Evolutionary conservation across 53 echinoderm and acorn worm genomes (phyloP).

Genomic region (Stichopus horrens): DNA sequence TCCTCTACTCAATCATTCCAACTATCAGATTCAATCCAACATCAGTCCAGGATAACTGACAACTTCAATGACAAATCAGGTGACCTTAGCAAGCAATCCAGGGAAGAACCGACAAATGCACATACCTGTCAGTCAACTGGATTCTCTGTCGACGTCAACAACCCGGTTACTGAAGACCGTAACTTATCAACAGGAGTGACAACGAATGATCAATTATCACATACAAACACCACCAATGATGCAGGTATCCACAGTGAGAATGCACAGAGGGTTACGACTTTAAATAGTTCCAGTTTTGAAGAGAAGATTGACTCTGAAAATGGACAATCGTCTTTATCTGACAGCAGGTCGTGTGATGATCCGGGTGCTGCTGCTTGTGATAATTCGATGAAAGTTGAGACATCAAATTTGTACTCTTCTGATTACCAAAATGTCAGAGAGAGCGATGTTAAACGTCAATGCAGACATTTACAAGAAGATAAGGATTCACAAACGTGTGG

Average conservation of each 20-base stretch:
- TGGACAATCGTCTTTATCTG: too few species aligned
- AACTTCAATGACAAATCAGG: not conserved
- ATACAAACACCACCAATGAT: not conserved
- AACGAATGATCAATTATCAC: not conserved
- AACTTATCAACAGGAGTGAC: not conserved
- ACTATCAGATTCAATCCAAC: not conserved
- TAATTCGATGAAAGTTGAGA: not conserved
- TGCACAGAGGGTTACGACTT: not conserved
- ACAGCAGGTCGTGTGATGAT: too few species aligned
- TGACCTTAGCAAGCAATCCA: not conserved
- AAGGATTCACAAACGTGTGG: not conserved
- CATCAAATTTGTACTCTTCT: not conserved
- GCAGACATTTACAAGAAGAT: not conserved
- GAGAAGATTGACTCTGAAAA: too few species aligned
- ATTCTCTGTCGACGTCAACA: not conserved
- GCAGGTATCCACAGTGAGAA: not conserved
- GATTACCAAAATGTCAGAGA: not conserved
- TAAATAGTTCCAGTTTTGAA: too few species aligned
- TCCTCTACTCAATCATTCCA: not conserved
- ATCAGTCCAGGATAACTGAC: not conserved
- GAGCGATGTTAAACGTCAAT: not conserved
- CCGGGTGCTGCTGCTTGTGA: too few species aligned
- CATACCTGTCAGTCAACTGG: not conserved
- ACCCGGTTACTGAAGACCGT: not conserved
- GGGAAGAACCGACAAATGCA: not conserved